Percentiles rank a stretch among this genome's conserved stretches.
Evolutionary conservation across 2,113 vertebrate species (phyloP).

Genomic region (Coracopsis vasa): DNA sequence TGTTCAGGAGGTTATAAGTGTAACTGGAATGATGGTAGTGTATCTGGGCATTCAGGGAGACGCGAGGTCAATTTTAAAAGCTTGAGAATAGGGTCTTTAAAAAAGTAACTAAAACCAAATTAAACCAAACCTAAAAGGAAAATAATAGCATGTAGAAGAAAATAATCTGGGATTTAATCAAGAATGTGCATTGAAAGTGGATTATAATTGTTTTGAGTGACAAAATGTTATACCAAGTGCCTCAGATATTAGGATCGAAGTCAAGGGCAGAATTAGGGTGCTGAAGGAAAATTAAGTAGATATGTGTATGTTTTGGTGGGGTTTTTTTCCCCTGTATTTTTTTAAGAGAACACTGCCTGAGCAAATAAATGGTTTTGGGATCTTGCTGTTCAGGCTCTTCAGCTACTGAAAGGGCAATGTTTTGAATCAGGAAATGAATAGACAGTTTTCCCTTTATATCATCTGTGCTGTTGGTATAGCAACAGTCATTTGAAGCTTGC

Average conservation of each 20-base stretch:
- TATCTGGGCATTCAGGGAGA: background rate
- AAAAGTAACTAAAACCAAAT: background rate
- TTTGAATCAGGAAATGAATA: slow-evolving; percentile 31
- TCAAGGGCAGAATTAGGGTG: background rate
- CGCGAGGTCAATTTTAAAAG: background rate
- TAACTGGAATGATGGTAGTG: background rate
- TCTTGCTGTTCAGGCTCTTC: slow-evolving; percentile 25
- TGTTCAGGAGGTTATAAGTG: background rate
- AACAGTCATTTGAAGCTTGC: slow-evolving; percentile 26
- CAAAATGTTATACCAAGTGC: background rate
- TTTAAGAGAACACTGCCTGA: background rate
- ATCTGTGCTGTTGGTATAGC: slow-evolving; percentile 29
- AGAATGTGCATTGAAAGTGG: background rate
- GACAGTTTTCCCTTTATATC: slow-evolving; percentile 11
- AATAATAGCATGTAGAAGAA: background rate
- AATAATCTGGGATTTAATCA: background rate
- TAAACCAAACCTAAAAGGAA: background rate
- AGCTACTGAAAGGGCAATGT: background rate
- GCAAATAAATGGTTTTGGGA: slow-evolving; percentile 7
- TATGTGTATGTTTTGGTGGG: background rate
- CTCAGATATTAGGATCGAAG: background rate
- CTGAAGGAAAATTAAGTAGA: background rate
- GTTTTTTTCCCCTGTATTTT: background rate
- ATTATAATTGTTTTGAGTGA: background rate
- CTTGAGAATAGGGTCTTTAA: background rate